A percentile compares a stretch with the other conserved stretches of the same genome.
Evolutionary conservation across 2,797 vertebrate genomes (phyloP).

Genomic region (Anableps anableps): DNA sequence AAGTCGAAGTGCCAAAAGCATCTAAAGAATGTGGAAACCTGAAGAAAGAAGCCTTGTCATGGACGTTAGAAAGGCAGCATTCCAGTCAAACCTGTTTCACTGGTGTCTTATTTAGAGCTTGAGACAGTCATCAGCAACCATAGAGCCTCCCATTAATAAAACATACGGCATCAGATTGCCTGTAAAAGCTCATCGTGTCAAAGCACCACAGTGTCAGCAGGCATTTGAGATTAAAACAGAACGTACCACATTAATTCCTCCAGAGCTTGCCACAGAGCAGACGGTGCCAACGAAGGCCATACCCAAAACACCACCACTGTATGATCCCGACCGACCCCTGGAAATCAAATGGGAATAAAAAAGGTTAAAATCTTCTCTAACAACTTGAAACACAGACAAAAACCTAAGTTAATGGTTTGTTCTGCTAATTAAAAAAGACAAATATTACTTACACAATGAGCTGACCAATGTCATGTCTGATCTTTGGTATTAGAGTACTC

Average conservation of each 20-base stretch:
- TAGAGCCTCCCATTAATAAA: conserved; percentile 62
- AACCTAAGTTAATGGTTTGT: neutral
- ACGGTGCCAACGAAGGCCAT: conserved; percentile 88
- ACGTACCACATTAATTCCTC: conserved; percentile 88
- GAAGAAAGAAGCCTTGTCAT: conserved; percentile 22
- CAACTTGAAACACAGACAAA: neutral
- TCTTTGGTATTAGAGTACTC: conserved; percentile 55
- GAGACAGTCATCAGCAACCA: conserved; percentile 14
- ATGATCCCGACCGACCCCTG: conserved; percentile 73
- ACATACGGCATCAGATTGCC: conserved; percentile 58
- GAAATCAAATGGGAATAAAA: conserved; percentile 19
- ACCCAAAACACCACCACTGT: conserved; percentile 70
- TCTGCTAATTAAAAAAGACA: neutral
- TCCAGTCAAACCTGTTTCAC: conserved; percentile 50
- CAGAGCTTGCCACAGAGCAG: conserved; percentile 79
- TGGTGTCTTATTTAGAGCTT: conserved; percentile 6
- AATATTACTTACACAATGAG: conserved; percentile 85
- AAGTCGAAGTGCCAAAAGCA: neutral
- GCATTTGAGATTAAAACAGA: conserved; percentile 37
- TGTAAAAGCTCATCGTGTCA: conserved; percentile 17
- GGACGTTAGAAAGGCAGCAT: neutral
- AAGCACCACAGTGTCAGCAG: conserved; percentile 13
- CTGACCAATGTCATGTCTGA: conserved; percentile 83
- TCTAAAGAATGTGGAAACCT: conserved; percentile 17
- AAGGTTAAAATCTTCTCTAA: neutral